Evolutionary conservation across 1,140 invertebrate genomes (phyloP), one percentile per base, ranked within the genome.

Genomic region (Brachionus paranguensis): DNA sequence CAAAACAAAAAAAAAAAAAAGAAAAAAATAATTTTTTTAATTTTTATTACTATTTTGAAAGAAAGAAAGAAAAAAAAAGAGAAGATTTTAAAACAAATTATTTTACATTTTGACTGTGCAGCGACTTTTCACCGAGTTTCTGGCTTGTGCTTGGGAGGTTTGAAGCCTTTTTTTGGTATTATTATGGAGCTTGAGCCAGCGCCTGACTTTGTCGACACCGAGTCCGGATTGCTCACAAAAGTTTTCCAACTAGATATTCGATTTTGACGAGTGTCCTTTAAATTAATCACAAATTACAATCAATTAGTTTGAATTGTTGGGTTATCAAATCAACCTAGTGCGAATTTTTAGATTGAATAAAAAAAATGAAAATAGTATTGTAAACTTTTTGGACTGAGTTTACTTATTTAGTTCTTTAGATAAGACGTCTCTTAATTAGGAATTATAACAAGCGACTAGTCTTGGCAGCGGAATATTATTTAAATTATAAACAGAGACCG

Each of bases 111-210:
- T 33, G 1, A 33, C 3, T 33, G 29, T 33, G n/a, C n/a, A n/a
- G 29, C 3, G 2, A 33, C 29, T 33, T 33, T 2, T 74, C 29
- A 84, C 1, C 83, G 65, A 72, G 65, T 50, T 84, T 84, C 83
- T 2, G 83, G 83, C 45, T 78, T 84, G 24, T 74, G 43, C 14
- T 74, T 72, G 24, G 83, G 83, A n/a, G 83, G 83, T 60, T 78
- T 74, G 10, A 84, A 84, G 45, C 45, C 45, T n/a, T 27, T 33
- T 24, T 43, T 60, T n/a, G 83, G 45, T 10, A 43, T 74, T 17
- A 47, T 74, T 20, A 45, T 53, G 47, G 37, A 53, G 50, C 55
- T 83, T 20, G 53, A 33, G 14, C 78, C 53, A 45, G 50, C 29
- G 37, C 68, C 68, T 72, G 68, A 20, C 41, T 72, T 72, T n/a